Conservation (phyloP, 2,888 invertebrate genomes). For the Pseudanteris insignis region DNA sequence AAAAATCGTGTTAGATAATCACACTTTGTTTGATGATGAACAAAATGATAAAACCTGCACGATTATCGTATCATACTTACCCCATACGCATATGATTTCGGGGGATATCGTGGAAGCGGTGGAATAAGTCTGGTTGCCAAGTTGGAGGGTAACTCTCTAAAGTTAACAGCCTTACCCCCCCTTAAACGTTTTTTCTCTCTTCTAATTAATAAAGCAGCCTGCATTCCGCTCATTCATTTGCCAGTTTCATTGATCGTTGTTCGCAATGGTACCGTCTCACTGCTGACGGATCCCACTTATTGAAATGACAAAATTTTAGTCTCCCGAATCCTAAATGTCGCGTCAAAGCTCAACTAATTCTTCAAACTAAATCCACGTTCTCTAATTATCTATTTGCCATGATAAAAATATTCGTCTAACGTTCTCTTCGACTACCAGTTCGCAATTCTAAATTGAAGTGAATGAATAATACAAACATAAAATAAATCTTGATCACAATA, state of each 20-base stretch:
- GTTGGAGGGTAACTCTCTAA: slow-evolving; percentile 85
- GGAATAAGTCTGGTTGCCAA: slow-evolving; percentile 87
- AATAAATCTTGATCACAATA: no score
- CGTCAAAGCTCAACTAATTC: no score
- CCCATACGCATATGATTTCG: slow-evolving; percentile 70
- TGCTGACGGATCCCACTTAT: slow-evolving; percentile 17
- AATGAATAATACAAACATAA: no score
- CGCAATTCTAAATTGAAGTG: no score
- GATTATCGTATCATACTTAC: no score
- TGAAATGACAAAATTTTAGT: no score
- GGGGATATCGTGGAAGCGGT: slow-evolving; percentile 88
- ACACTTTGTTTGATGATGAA: no score
- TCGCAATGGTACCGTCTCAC: slow-evolving; percentile 35
- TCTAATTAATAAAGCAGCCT: slow-evolving; percentile 92
- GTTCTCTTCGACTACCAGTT: slow-evolving; percentile 1
- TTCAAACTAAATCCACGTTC: no score
- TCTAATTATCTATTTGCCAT: not conserved
- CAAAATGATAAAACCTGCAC: no score
- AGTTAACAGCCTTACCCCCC: slow-evolving; percentile 80
- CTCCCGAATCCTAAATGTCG: no score
- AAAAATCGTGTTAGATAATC: no score
- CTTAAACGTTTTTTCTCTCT: slow-evolving; percentile 87
- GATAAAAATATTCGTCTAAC: not conserved
- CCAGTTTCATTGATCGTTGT: slow-evolving; percentile 53
- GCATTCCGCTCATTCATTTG: slow-evolving; percentile 77